Evolutionary conservation across 2,888 invertebrate species (phyloP).

Genomic region (Phyto melanocephala): DNA sequence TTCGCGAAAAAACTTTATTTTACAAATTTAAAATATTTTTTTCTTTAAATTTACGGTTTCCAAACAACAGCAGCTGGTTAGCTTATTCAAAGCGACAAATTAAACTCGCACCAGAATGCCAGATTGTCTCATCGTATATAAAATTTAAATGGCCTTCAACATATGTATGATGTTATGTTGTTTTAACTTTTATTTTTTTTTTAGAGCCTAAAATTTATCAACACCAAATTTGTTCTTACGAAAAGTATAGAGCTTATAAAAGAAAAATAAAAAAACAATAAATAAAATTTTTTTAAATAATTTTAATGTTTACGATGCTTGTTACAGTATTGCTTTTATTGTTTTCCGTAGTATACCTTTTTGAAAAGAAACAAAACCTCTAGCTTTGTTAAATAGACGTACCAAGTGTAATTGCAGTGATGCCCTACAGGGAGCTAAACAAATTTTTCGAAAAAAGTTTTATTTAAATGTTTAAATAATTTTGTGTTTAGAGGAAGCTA

Average conservation of each 20-base stretch:
- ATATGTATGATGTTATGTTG: too few relatives aligned
- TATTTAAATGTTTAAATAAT: too few relatives aligned
- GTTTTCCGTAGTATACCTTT: neutral
- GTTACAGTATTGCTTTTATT: neutral
- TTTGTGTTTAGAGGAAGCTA: too few relatives aligned
- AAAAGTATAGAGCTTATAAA: neutral
- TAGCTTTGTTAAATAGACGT: neutral
- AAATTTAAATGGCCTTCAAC: neutral
- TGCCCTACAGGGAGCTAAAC: too few relatives aligned
- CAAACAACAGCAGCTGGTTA: neutral
- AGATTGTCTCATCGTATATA: neutral
- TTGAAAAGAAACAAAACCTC: neutral
- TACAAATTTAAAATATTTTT: neutral
- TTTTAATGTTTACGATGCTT: constrained; percentile 36
- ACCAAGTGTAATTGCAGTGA: neutral
- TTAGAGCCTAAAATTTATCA: neutral
- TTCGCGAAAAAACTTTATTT: neutral
- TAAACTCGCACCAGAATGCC: neutral
- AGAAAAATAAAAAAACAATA: too few relatives aligned
- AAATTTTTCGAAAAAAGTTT: too few relatives aligned
- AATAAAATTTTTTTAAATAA: neutral
- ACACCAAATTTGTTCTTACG: neutral
- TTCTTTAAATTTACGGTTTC: neutral
- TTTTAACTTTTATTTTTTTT: too few relatives aligned
- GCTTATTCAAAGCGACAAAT: neutral